Evolutionary conservation across 2,888 invertebrate genomes (phyloP).

Genomic region (Pelosia muscerda): DNA sequence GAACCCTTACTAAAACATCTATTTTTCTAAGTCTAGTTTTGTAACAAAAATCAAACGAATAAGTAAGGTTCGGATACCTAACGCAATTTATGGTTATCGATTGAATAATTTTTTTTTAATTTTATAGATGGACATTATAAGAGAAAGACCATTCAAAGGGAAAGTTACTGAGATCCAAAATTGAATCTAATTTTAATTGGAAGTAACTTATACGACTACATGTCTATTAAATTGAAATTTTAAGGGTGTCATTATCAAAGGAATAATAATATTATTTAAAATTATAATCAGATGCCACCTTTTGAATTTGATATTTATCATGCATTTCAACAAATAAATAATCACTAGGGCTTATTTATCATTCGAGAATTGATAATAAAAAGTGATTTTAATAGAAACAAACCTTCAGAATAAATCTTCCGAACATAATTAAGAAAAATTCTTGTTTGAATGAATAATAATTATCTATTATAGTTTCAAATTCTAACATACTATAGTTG

Average conservation of each 20-base stretch:
- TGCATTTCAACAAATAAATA: background rate
- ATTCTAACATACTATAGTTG: no score
- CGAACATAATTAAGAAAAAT: no score
- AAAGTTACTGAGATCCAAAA: background rate
- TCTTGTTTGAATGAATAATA: no score
- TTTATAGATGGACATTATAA: background rate
- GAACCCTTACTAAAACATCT: slow-evolving; percentile 42
- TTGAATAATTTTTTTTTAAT: background rate
- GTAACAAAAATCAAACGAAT: slow-evolving; percentile 17
- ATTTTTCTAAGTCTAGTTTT: slow-evolving; percentile 23
- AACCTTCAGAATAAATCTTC: no score
- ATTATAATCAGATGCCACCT: background rate
- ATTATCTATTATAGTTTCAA: no score
- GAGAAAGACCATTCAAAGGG: background rate
- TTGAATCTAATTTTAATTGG: background rate
- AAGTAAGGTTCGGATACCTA: background rate
- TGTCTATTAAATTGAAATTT: background rate
- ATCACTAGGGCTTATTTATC: background rate
- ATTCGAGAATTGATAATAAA: background rate
- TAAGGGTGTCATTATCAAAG: background rate
- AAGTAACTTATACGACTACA: background rate
- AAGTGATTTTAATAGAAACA: background rate
- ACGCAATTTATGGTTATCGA: background rate
- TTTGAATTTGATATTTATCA: background rate
- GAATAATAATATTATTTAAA: background rate